phyloP scores from a whole-genome alignment of 2,113 vertebrate species.

The Thamnophis sirtalis region DNA sequence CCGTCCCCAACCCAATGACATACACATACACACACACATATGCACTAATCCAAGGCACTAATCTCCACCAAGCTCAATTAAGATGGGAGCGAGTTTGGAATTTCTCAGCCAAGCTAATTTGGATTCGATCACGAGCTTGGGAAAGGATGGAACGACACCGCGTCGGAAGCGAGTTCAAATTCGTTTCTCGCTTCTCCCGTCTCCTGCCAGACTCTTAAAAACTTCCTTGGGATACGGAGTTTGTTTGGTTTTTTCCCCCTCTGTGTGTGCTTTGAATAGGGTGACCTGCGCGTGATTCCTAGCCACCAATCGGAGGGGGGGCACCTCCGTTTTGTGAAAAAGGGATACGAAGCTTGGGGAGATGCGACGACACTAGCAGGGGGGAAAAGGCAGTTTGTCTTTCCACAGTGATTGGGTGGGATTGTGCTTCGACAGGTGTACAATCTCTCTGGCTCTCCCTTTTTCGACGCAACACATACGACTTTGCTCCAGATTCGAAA shows the following conservation, averaged over 20 bases:
- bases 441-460: background rate
- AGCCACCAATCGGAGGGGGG: background rate
- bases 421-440: background rate
- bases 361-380: background rate
- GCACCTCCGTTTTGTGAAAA: background rate
- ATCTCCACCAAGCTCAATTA: slow-evolving; percentile 20
- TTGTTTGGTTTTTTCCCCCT: background rate
- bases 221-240: background rate
- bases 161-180: accelerated
- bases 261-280: background rate
- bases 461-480: background rate
- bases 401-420: slow-evolving; percentile 2
- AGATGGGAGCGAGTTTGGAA: slow-evolving; percentile 42
- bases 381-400: background rate
- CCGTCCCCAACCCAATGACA: background rate
- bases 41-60: slow-evolving; percentile 56
- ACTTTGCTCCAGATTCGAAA: too few relatives aligned
- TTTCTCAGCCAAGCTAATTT: slow-evolving; percentile 51
- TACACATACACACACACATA: background rate
- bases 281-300: too few relatives aligned
- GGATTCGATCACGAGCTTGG: background rate
- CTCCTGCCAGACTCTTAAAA: background rate
- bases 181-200: background rate
- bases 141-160: background rate
- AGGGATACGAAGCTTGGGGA: background rate